Conservation (phyloP, 2,113 vertebrate genomes). For the Noctilio leporinus region DNA sequence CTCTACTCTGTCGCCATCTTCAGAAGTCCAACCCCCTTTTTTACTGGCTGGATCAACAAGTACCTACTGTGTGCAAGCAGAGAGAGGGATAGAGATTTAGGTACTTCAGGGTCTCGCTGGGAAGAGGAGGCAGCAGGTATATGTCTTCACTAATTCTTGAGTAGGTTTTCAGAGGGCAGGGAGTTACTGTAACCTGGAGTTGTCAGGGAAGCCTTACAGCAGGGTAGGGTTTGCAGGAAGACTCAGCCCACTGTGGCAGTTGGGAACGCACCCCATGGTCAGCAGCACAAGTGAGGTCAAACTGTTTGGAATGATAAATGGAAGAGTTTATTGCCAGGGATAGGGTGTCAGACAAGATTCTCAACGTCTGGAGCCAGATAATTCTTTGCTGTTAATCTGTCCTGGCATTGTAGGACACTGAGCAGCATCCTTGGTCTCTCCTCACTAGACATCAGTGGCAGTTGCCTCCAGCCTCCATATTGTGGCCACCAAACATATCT, state of each 20-base stretch:
- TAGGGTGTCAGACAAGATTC: neutral
- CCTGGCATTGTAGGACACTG: no score
- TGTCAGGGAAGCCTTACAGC: neutral
- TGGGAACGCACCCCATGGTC: neutral
- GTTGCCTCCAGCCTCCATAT: no score
- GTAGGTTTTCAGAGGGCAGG: neutral
- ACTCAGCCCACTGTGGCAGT: neutral
- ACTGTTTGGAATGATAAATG: neutral
- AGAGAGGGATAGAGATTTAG: neutral
- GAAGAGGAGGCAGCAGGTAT: neutral
- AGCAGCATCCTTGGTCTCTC: neutral
- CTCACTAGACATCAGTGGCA: neutral
- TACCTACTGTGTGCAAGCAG: no score
- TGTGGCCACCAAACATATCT: neutral
- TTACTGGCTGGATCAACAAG: neutral
- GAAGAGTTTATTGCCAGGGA: neutral
- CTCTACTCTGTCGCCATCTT: no score
- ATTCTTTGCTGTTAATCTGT: neutral
- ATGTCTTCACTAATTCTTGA: neutral
- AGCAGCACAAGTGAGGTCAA: neutral
- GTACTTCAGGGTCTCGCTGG: neutral
- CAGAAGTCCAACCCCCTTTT: neutral
- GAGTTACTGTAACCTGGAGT: neutral
- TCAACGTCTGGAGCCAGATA: neutral
- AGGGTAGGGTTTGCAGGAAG: neutral